phyloP scores from a whole-genome alignment of 2,113 vertebrate species.

The Noctilio leporinus region DNA sequence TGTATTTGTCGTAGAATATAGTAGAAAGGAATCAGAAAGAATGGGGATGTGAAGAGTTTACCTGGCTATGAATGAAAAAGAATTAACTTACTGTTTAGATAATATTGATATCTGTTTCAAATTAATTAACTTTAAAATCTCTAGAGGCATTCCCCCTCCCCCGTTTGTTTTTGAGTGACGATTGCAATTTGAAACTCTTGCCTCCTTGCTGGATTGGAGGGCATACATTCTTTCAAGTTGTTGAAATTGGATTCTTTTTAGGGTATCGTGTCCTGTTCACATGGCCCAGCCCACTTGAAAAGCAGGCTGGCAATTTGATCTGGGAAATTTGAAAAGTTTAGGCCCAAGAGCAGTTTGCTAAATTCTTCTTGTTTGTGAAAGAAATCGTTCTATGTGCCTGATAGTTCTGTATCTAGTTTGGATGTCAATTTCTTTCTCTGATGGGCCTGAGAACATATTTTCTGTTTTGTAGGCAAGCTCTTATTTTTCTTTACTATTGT shows the following conservation, averaged over 20 bases:
- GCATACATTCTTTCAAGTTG: conserved; percentile 54
- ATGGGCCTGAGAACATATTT: background rate
- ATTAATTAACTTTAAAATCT: conserved; percentile 69
- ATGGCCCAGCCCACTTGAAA: conserved; percentile 15
- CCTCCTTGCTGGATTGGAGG: background rate
- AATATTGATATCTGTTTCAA: conserved; percentile 54
- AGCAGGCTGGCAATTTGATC: conserved; percentile 29
- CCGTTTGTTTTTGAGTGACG: conserved; percentile 47
- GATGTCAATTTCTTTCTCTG: background rate
- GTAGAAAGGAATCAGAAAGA: conserved; percentile 43
- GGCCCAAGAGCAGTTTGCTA: conserved; percentile 6
- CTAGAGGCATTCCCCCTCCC: conserved; percentile 45
- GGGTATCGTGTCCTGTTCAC: conserved; percentile 46
- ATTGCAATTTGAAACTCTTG: conserved; percentile 61
- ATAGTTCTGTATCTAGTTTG: background rate
- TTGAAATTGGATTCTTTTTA: conserved; percentile 66
- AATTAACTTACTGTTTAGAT: conserved; percentile 36
- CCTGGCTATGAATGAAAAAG: conserved; percentile 4
- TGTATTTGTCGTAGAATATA: conserved; percentile 16
- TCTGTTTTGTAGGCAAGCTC: background rate
- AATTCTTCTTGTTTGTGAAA: conserved; percentile 6
- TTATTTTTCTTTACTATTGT: conserved; percentile 7
- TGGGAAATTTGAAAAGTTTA: conserved; percentile 48
- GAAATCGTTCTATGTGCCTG: background rate
- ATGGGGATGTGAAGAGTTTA: conserved; percentile 33